A percentile compares a stretch with the other conserved stretches of the same genome.
Evolutionary conservation across 2,113 vertebrate species (phyloP).

Genomic region (Xiphophorus couchianus): DNA sequence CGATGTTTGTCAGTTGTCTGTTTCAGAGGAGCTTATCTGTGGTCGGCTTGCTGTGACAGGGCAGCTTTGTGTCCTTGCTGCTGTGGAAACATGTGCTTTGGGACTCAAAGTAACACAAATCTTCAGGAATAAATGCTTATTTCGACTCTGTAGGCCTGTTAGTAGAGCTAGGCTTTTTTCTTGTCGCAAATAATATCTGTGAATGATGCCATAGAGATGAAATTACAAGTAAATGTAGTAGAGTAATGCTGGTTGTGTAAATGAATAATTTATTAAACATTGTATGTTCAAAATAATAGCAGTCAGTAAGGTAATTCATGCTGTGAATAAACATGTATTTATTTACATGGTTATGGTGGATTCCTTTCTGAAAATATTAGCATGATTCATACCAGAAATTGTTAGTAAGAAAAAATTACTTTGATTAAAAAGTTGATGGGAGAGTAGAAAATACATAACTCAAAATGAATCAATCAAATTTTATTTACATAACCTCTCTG

Average conservation of each 20-base stretch:
- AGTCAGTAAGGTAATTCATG: too few species aligned
- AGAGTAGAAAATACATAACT: too few species aligned
- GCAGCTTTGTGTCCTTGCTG: conserved; percentile 40
- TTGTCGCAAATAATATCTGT: neutral
- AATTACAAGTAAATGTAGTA: neutral
- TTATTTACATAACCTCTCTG: too few species aligned
- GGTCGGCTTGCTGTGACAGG: conserved; percentile 53
- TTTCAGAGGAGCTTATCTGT: conserved; percentile 70
- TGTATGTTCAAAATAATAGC: neutral
- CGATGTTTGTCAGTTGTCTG: conserved; percentile 59
- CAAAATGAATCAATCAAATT: too few species aligned
- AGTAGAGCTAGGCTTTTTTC: conserved; percentile 3
- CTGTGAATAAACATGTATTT: too few species aligned
- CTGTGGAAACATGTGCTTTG: conserved; percentile 10
- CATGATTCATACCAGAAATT: too few species aligned
- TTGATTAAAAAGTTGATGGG: too few species aligned
- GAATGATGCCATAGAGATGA: neutral
- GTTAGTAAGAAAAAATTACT: too few species aligned
- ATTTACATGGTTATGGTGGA: too few species aligned
- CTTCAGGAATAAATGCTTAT: conserved; percentile 11
- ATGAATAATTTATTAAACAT: too few species aligned
- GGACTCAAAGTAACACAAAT: conserved; percentile 10
- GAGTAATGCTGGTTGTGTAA: too few species aligned
- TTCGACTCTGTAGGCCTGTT: neutral
- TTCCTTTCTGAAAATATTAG: too few species aligned